These are phyloP conservation scores for Tigriopus japonicus DNA, from an alignment of 1,140 invertebrate genomes.

Conservation along the genomic window DNA sequence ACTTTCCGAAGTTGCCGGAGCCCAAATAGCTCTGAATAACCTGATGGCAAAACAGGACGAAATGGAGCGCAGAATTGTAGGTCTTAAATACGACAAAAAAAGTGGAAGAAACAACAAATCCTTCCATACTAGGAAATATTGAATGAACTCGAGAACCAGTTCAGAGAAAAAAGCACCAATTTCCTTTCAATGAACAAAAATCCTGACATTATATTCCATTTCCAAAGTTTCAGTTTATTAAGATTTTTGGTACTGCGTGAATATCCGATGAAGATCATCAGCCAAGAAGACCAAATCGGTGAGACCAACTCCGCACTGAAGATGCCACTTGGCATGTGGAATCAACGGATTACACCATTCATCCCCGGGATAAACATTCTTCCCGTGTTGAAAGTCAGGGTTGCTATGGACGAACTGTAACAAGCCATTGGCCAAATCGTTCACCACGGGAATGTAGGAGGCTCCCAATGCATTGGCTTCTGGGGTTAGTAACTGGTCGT, in stretches of 20 bases:
- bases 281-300: slow-evolving; percentile 5
- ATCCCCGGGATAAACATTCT: slow-evolving; percentile 8
- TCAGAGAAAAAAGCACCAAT: too few species aligned
- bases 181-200: too few species aligned
- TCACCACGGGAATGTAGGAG: background rate
- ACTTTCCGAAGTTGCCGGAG: too few species aligned
- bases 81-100: too few species aligned
- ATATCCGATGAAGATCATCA: slow-evolving; percentile 9
- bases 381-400: slow-evolving; percentile 7
- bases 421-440: background rate
- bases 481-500: slow-evolving; percentile 3
- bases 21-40: too few species aligned
- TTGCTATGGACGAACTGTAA: slow-evolving; percentile 3
- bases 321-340: slow-evolving; percentile 14
- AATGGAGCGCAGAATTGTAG: too few species aligned
- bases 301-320: slow-evolving; percentile 5
- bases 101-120: too few species aligned
- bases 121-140: too few species aligned
- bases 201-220: too few species aligned
- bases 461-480: slow-evolving; percentile 4
- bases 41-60: too few species aligned
- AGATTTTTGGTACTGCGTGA: background rate
- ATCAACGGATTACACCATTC: slow-evolving; percentile 14
- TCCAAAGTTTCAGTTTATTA: too few species aligned
- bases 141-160: too few species aligned